Conservation (phyloP, 2,797 vertebrate genomes). For the Natrix natrix region DNA sequence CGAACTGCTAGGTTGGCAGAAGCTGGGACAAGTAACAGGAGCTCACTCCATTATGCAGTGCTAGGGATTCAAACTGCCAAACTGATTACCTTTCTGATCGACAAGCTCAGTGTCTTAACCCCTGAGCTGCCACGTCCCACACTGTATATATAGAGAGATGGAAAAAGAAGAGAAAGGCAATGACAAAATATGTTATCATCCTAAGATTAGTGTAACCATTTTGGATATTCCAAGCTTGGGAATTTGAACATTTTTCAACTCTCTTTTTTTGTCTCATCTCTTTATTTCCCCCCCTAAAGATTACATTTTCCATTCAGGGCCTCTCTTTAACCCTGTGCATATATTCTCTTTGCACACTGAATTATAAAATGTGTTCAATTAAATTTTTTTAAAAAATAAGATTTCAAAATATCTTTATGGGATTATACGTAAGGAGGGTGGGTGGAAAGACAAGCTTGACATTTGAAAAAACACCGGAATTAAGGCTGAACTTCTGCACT, state of each 20-base stretch:
- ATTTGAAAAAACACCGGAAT: conserved; percentile 76
- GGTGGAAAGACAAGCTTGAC: conserved; percentile 65
- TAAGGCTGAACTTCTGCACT: conserved; percentile 73
- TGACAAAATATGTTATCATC: conserved; percentile 61
- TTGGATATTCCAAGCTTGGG: conserved; percentile 62
- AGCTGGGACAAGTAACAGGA: too few relatives aligned
- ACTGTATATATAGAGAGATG: neutral
- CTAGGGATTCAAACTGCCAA: too few relatives aligned
- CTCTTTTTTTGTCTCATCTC: conserved; percentile 10
- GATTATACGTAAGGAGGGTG: conserved; percentile 53
- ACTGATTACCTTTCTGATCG: too few relatives aligned
- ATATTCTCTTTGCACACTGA: conserved; percentile 61
- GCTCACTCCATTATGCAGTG: too few relatives aligned
- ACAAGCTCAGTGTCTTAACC: too few relatives aligned
- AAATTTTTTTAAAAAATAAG: conserved; percentile 52
- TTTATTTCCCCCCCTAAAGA: conserved; percentile 29
- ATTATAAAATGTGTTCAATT: conserved; percentile 73
- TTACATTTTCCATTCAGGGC: conserved; percentile 43
- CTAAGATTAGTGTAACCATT: conserved; percentile 56
- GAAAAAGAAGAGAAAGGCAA: conserved; percentile 2
- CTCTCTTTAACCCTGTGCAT: conserved; percentile 54
- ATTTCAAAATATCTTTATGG: conserved; percentile 67
- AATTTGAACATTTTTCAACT: conserved; percentile 52
- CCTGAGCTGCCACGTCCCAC: too few relatives aligned
- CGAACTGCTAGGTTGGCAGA: too few relatives aligned